Conservation (phyloP, 2,888 invertebrate species). For the Serrognathus titanus region DNA sequence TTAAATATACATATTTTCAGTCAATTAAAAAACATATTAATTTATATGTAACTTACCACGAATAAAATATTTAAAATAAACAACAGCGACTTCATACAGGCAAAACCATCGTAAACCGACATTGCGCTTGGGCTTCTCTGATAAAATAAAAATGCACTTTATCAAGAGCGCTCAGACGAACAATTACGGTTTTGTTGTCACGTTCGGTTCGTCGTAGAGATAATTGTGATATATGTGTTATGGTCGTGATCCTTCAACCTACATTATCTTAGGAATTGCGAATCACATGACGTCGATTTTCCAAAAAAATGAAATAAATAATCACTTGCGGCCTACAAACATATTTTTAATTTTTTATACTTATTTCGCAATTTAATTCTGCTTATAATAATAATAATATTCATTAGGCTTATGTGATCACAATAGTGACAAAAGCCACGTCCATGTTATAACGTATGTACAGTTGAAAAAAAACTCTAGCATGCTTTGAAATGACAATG, state of each 20-base stretch:
- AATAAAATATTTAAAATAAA: conserved; percentile 81
- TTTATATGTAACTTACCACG: conserved; percentile 64
- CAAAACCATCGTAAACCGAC: conserved; percentile 2
- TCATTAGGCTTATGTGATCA: too few relatives aligned
- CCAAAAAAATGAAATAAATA: too few relatives aligned
- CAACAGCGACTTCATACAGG: conserved; percentile 58
- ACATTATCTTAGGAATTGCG: too few relatives aligned
- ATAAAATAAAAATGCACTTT: not conserved
- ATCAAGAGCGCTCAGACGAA: not conserved
- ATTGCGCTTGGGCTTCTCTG: not conserved
- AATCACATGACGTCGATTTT: too few relatives aligned
- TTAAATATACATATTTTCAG: not conserved
- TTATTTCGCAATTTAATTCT: too few relatives aligned
- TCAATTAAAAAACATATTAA: not conserved
- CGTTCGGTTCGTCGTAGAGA: not conserved
- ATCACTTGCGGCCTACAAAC: too few relatives aligned
- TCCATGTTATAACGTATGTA: too few relatives aligned
- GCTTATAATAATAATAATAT: too few relatives aligned
- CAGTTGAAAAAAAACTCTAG: too few relatives aligned
- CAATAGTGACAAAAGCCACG: too few relatives aligned
- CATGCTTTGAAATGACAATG: too few relatives aligned
- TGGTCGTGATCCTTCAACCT: not conserved
- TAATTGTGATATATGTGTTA: not conserved
- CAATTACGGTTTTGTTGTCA: not conserved
- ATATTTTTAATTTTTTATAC: too few relatives aligned